Evolutionary conservation across 2,888 invertebrate species (phyloP).

Genomic region (Mythimna lalbum): DNA sequence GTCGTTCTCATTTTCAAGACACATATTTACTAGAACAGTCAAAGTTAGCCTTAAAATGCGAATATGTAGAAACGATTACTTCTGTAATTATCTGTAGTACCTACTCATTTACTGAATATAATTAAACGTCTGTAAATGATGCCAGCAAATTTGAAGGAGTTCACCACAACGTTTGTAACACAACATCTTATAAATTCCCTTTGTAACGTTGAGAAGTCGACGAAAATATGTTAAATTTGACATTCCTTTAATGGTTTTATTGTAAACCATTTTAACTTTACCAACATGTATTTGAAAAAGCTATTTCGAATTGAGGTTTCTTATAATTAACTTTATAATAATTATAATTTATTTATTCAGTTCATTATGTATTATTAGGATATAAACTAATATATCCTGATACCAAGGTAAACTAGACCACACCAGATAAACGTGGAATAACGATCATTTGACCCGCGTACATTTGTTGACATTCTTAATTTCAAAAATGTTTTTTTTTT

Average conservation of each 20-base stretch:
- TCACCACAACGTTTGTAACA: constrained; percentile 38
- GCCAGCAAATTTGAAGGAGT: constrained; percentile 39
- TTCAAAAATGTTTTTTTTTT: too few species aligned
- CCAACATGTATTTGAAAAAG: constrained; percentile 19
- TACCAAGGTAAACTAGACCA: too few species aligned
- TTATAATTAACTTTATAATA: constrained; percentile 10
- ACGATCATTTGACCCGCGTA: too few species aligned
- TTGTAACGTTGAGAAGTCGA: constrained; percentile 41
- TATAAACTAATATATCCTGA: too few species aligned
- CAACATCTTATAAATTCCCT: constrained; percentile 41
- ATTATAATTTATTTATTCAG: too few species aligned
- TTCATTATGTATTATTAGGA: too few species aligned
- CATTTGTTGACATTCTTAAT: too few species aligned
- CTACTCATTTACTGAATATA: constrained; percentile 22
- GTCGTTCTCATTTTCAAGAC: constrained; percentile 8
- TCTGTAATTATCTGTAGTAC: constrained; percentile 4
- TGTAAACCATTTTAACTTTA: constrained; percentile 33
- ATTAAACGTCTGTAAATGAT: constrained; percentile 45
- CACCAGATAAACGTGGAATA: too few species aligned
- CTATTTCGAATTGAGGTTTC: constrained; percentile 27
- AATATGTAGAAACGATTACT: neutral
- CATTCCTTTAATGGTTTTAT: constrained; percentile 25
- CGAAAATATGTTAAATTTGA: constrained; percentile 40
- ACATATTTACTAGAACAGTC: neutral
- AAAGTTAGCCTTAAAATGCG: constrained; percentile 16